These are phyloP conservation scores for pig (Sus scrofa) DNA, from an alignment of 2,113 vertebrate genomes.

Conservation along the genomic window DNA sequence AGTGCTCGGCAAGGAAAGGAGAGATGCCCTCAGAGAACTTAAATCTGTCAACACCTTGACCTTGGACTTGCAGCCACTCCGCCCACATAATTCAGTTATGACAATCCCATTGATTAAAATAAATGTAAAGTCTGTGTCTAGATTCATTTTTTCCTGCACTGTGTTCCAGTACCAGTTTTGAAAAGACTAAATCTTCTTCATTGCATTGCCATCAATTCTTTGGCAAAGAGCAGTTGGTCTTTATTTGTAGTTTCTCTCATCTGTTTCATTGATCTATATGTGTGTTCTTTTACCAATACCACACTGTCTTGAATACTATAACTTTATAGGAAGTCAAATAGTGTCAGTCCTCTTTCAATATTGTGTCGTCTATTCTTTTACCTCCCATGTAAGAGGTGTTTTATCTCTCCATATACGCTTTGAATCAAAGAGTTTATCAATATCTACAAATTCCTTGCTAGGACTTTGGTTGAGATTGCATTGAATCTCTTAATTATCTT, in stretches of 20 bases:
- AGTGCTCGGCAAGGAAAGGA: background rate
- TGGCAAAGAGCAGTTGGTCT: background rate
- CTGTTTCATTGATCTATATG: background rate
- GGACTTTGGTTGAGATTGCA: background rate
- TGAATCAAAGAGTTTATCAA: background rate
- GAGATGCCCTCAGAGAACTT: background rate
- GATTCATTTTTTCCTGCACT: background rate
- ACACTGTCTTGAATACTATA: background rate
- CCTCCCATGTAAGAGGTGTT: background rate
- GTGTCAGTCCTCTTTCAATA: background rate
- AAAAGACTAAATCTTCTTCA: background rate
- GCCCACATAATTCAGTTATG: background rate
- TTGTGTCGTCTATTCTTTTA: background rate
- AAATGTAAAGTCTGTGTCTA: background rate
- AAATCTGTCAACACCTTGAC: background rate
- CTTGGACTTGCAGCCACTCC: background rate
- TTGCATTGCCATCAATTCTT: background rate
- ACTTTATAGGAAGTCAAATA: background rate
- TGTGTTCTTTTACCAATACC: background rate
- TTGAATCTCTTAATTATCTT: background rate
- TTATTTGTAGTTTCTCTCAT: background rate
- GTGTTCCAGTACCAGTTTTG: background rate
- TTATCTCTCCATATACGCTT: background rate
- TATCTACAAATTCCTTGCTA: background rate
- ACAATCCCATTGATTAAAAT: background rate